phyloP scores from a whole-genome alignment of 2,797 vertebrate genomes.

The Martes flavigula region DNA sequence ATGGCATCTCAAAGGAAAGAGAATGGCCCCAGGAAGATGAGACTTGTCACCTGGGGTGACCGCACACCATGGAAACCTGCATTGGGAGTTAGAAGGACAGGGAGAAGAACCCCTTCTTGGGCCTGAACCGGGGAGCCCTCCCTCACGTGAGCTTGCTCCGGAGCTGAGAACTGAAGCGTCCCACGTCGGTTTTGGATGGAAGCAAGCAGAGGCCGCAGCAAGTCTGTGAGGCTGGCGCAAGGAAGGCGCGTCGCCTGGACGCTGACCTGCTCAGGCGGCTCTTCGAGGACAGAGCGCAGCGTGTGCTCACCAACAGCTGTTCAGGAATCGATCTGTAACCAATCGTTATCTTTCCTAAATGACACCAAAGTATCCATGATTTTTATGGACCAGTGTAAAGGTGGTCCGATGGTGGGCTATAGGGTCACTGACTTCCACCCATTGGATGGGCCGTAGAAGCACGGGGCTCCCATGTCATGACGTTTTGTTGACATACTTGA shows the following conservation, averaged over 20 bases:
- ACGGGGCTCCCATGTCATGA: background rate
- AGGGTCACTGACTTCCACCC: background rate
- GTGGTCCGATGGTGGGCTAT: background rate
- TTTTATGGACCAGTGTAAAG: background rate
- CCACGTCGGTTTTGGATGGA: background rate
- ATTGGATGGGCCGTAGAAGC: background rate
- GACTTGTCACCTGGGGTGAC: background rate
- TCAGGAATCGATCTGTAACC: background rate
- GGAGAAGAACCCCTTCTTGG: too few relatives aligned
- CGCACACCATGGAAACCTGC: background rate
- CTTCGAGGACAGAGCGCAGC: accelerated
- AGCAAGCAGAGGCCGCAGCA: accelerated
- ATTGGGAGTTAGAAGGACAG: too few relatives aligned
- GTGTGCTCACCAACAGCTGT: background rate
- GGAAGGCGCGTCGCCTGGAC: background rate
- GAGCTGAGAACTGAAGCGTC: background rate
- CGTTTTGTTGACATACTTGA: background rate
- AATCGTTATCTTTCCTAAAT: background rate
- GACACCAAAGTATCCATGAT: too few relatives aligned
- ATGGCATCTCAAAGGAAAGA: background rate
- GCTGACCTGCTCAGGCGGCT: too few relatives aligned
- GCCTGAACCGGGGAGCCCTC: accelerated
- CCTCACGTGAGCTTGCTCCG: background rate
- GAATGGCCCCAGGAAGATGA: background rate
- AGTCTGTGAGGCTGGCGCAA: too few relatives aligned